These are phyloP conservation scores for Sciurus vulgaris DNA, from an alignment of 2,797 vertebrate genomes.

Conservation along the genomic window DNA sequence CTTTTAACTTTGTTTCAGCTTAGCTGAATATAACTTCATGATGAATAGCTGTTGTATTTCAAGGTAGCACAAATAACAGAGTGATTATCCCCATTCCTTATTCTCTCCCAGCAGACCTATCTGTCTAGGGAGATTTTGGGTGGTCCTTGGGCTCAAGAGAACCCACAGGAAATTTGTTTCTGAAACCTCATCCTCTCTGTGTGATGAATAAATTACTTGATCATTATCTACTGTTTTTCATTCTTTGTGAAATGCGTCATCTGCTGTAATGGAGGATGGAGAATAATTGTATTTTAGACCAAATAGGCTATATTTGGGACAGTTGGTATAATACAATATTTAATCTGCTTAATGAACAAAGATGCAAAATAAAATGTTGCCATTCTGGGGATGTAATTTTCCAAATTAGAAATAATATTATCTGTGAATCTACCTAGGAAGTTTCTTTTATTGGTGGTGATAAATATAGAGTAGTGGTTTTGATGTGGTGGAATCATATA, in stretches of 20 bases:
- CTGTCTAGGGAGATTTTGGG: not conserved
- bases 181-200: not conserved
- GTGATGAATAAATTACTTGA: not conserved
- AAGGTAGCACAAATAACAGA: not conserved
- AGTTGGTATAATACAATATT: not conserved
- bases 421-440: not conserved
- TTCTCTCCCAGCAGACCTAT: not conserved
- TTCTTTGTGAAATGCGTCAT: not conserved
- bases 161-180: not conserved
- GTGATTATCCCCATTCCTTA: not conserved
- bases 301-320: not conserved
- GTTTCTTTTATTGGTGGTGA: not conserved
- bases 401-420: not conserved
- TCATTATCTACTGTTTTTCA: not conserved
- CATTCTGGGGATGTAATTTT: not conserved
- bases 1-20: not conserved
- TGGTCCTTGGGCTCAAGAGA: not conserved
- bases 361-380: not conserved
- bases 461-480: not conserved
- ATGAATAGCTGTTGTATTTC: not conserved
- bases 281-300: not conserved
- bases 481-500: not conserved
- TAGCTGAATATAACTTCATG: not conserved
- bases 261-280: not conserved
- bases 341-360: not conserved